Evolutionary conservation across 2,797 vertebrate species (phyloP).

Genomic region (Psittacula derbiana): DNA sequence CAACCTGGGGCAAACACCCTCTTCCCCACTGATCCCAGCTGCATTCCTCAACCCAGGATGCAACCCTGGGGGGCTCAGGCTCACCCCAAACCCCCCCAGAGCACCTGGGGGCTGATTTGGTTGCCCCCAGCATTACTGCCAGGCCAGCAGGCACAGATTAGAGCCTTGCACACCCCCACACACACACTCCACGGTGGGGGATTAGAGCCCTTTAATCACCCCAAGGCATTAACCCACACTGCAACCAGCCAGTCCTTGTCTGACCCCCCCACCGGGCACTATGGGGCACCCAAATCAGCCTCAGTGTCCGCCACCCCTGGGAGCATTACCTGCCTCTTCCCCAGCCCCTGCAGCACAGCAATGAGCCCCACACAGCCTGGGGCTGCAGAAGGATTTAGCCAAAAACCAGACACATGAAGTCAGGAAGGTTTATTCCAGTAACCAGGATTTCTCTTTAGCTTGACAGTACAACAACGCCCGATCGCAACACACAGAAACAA

Average conservation of each 20-base stretch:
- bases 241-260: not conserved
- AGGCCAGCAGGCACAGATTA: not conserved
- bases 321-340: not conserved
- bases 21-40: rapidly evolving
- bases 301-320: not conserved
- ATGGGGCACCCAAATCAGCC: not conserved
- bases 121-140: not conserved
- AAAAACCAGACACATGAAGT: not conserved
- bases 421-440: slow-evolving; percentile 60
- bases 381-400: not conserved
- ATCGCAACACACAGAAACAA: slow-evolving; percentile 24
- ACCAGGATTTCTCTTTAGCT: slow-evolving; percentile 60
- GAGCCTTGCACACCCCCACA: not conserved
- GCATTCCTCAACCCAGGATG: not conserved
- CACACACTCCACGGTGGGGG: not conserved
- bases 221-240: not conserved
- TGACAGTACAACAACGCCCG: slow-evolving; percentile 26
- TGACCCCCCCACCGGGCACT: not conserved
- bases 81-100: not conserved
- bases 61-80: not conserved
- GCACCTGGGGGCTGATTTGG: not conserved
- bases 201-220: slow-evolving; percentile 41
- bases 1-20: not conserved
- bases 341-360: not conserved
- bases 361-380: rapidly evolving